Percentiles rank a stretch among this genome's conserved stretches.
These are phyloP conservation scores for Nomada goodeniana DNA, from an alignment of 2,888 invertebrate genomes.

Conservation along the genomic window DNA sequence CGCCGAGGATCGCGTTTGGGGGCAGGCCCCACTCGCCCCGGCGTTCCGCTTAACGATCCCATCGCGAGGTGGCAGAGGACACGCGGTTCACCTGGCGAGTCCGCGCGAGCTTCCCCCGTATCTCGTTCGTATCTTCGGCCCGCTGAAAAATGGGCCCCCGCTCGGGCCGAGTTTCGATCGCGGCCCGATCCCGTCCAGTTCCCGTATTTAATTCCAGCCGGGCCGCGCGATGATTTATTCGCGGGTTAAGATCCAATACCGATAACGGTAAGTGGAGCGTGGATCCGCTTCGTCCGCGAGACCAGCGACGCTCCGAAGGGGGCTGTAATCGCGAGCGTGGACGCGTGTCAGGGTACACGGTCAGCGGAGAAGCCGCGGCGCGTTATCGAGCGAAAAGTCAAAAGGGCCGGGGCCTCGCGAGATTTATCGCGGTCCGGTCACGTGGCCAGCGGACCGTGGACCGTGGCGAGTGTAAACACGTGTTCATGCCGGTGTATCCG, in stretches of 20 bases:
- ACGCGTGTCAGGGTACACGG: conserved; percentile 29
- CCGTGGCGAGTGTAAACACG: conserved; percentile 66
- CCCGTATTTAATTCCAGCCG: conserved; percentile 39
- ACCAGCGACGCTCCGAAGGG: conserved; percentile 32
- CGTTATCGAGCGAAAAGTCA: conserved; percentile 63
- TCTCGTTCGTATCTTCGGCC: conserved; percentile 25
- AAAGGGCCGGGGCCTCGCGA: conserved; percentile 47
- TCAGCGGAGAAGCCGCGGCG: conserved; percentile 27
- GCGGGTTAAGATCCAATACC: conserved; percentile 62
- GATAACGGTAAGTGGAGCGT: conserved; percentile 66
- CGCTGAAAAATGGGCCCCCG: conserved; percentile 37
- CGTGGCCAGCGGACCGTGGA: conserved; percentile 64
- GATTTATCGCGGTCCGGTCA: conserved; percentile 69
- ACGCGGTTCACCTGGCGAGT: conserved; percentile 3
- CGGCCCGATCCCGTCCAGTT: background rate
- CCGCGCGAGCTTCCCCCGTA: conserved; percentile 26
- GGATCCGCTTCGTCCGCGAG: background rate
- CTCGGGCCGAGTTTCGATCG: background rate
- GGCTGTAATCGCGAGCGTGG: conserved; percentile 10
- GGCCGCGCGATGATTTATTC: conserved; percentile 58
- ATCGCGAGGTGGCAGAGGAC: conserved; percentile 17
- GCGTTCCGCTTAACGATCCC: conserved; percentile 25
- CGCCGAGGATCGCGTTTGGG: conserved; percentile 3
- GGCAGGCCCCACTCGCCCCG: background rate
- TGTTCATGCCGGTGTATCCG: conserved; percentile 66